These are phyloP conservation scores for Piliocolobus tephrosceles DNA, from an alignment of 2,113 vertebrate species.

Conservation along the genomic window DNA sequence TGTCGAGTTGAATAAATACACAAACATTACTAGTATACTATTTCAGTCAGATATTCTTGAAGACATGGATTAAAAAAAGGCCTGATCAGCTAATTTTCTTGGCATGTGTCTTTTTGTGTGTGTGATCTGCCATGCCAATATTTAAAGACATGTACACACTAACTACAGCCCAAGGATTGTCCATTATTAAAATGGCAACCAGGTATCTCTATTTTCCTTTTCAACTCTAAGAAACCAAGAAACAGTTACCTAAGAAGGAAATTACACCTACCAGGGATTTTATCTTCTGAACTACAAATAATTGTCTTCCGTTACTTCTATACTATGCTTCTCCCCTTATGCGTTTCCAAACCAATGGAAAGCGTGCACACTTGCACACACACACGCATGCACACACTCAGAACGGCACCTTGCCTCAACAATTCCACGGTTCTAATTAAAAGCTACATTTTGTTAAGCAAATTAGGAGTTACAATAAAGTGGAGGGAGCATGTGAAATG, in stretches of 20 bases:
- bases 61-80: neutral
- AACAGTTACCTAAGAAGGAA: neutral
- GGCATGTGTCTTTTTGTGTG: too few relatives aligned
- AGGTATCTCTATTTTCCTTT: neutral
- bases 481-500: constrained; percentile 85
- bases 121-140: neutral
- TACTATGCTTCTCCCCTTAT: neutral
- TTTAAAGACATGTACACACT: neutral
- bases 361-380: accelerated
- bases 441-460: constrained; percentile 87
- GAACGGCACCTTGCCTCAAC: constrained; percentile 69
- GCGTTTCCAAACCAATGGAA: neutral
- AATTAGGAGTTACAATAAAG: constrained; percentile 87
- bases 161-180: neutral
- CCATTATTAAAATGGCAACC: neutral
- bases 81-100: neutral
- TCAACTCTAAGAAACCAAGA: neutral
- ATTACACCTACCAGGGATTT: neutral
- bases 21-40: neutral
- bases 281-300: neutral
- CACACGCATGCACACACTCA: neutral
- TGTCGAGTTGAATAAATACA: neutral
- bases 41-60: neutral
- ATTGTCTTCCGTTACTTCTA: neutral
- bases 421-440: constrained; percentile 85